Evolutionary conservation across 2,888 invertebrate genomes (phyloP), one percentile per base, ranked within the genome.

Genomic region (Tuberolachnus salignus): DNA sequence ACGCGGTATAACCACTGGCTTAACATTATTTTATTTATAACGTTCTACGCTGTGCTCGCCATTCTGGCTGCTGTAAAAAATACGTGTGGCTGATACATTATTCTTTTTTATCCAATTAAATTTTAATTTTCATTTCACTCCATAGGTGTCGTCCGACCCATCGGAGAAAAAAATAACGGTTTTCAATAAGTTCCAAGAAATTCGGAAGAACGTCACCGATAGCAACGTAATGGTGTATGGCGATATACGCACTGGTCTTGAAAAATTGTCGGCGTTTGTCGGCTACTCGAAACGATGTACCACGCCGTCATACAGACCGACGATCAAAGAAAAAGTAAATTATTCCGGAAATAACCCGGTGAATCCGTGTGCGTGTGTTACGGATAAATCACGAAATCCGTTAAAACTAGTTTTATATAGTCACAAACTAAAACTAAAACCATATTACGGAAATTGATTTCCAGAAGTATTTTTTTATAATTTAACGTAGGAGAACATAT

Each of bases 191-290:
- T 73, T 53, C 51, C 42, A 13, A 0, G 2, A 0, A 0, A n/a
- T 42, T 1, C 34, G 73, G 42, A 44, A 51, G 0, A 73, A 73
- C 4, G 73, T 73, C 16, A 53, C 63, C 0, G 0, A 13, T 0
- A 73, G 73, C 14, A 73, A 63, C 8, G 63, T 73, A 8, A 73
- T 73, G 73, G n/a, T 42, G 0, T 73, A 73, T 21, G 73, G 73
- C 4, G 73, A 63, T 42, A 42, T 51, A 0, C 13, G 51, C 0
- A 42, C 0, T 0, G 73, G 73, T 1, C 34, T n/a, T 1, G 51
- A 61, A 1, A 51, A 63, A 23, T 21, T 73, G 1, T 63, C 73
- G 3, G 4, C 34, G 11, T 73, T 63, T 23, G 51, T 73, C 1
- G 63, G 73, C 6, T 34, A 4, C 6, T 6, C 34, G 34, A 34